Conservation (phyloP, 2,113 vertebrate species). For the Stigmatopora argus region DNA sequence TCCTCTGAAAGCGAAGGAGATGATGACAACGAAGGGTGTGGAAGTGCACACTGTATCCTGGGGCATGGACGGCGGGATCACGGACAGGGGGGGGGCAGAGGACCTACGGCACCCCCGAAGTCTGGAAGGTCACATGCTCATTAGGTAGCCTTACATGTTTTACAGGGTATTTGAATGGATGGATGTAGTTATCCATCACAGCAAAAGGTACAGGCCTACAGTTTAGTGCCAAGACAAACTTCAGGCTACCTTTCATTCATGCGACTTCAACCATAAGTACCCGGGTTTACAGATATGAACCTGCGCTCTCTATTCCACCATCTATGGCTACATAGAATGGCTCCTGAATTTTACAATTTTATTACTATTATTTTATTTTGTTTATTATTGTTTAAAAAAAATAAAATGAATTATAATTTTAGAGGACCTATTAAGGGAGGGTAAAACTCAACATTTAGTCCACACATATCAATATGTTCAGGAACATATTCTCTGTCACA, state of each 20-base stretch:
- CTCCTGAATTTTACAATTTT: too few relatives aligned
- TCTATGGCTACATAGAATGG: background rate
- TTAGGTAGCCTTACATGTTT: slow-evolving; percentile 27
- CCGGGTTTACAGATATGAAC: background rate
- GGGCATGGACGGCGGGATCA: slow-evolving; percentile 76
- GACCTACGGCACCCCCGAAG: slow-evolving; percentile 57
- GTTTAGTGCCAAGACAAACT: slow-evolving; percentile 38
- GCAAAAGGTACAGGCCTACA: slow-evolving; percentile 39
- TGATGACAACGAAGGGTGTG: slow-evolving; percentile 79
- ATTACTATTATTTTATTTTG: too few relatives aligned
- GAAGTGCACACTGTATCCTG: slow-evolving; percentile 85
- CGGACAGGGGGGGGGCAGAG: slow-evolving; percentile 68
- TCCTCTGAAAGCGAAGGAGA: slow-evolving; percentile 89
- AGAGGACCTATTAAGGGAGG: too few relatives aligned
- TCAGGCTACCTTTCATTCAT: slow-evolving; percentile 15
- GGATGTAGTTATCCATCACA: slow-evolving; percentile 21
- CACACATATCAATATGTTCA: background rate
- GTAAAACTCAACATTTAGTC: background rate
- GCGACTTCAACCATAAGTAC: background rate
- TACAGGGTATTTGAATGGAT: background rate
- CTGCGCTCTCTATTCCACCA: background rate
- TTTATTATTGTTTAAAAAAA: background rate
- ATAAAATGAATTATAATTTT: too few relatives aligned
- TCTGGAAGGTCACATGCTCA: slow-evolving; percentile 62
- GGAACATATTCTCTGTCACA: too few relatives aligned